Percentiles rank a stretch among this genome's conserved stretches.
Evolutionary conservation across 2,888 invertebrate genomes (phyloP).

Genomic region (Augochlorella aurata): DNA sequence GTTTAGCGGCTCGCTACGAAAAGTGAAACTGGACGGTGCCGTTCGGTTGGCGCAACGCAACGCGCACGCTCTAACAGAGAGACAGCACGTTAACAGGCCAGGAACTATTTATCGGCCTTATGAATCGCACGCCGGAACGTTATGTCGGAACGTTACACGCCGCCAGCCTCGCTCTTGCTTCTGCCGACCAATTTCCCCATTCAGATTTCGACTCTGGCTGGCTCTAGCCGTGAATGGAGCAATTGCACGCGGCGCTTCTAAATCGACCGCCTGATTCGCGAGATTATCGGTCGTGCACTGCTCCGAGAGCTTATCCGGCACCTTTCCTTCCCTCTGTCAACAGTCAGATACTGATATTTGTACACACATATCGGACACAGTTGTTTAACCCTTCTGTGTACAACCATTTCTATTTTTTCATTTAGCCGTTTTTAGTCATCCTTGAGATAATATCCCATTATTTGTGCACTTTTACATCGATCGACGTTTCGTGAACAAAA

Average conservation of each 20-base stretch:
- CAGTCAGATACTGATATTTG: too few species aligned
- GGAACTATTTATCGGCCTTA: conserved; percentile 37
- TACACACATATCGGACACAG: too few species aligned
- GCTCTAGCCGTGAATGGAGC: conserved; percentile 42
- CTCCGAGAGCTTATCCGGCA: background rate
- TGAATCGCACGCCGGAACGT: conserved; percentile 23
- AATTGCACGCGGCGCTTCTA: background rate
- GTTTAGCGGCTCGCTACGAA: conserved; percentile 76
- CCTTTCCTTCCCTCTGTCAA: background rate
- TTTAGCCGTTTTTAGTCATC: too few species aligned
- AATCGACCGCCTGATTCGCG: background rate
- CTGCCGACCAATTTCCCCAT: conserved; percentile 46
- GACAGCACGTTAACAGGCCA: background rate
- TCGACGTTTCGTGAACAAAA: too few species aligned
- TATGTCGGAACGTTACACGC: conserved; percentile 15
- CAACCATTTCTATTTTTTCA: too few species aligned
- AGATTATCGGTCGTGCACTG: background rate
- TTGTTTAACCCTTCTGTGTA: too few species aligned
- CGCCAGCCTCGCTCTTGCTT: conserved; percentile 28
- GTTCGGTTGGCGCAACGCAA: conserved; percentile 52
- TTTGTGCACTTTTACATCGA: too few species aligned
- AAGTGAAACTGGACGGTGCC: conserved; percentile 77
- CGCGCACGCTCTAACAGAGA: background rate
- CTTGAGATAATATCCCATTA: too few species aligned
- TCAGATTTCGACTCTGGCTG: conserved; percentile 27